phyloP scores from a whole-genome alignment of 1,140 invertebrate genomes.

The Oscheius sp. region DNA sequence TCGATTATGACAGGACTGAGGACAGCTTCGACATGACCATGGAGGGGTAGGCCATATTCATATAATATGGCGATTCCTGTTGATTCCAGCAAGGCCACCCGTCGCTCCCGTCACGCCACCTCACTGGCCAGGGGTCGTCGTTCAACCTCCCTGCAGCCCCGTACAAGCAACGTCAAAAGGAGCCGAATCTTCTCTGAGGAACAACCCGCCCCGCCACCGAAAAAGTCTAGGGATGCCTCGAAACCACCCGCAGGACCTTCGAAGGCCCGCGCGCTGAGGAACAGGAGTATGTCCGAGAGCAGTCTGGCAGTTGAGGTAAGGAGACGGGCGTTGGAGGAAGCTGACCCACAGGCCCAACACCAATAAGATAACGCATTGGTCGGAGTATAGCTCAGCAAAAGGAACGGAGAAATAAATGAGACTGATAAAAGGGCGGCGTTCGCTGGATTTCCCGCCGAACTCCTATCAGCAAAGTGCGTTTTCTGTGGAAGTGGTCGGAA shows the following conservation, averaged over 20 bases:
- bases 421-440: too few relatives aligned
- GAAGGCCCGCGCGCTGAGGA: not conserved
- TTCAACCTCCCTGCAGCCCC: not conserved
- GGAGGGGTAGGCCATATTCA: not conserved
- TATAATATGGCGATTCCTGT: not conserved
- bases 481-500: too few relatives aligned
- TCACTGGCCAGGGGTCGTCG: not conserved
- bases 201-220: not conserved
- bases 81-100: too few relatives aligned
- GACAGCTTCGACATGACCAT: not conserved
- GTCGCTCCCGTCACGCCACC: not conserved
- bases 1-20: not conserved
- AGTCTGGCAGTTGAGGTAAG: not conserved
- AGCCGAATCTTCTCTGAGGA: not conserved
- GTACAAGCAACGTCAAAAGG: not conserved
- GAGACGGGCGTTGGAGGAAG: too few relatives aligned
- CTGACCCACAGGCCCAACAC: too few relatives aligned
- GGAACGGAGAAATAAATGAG: too few relatives aligned
- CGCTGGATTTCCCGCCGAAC: too few relatives aligned
- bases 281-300: slow-evolving; percentile 1
- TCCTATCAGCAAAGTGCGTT: too few relatives aligned
- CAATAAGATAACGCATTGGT: too few relatives aligned
- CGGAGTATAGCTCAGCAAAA: too few relatives aligned
- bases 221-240: not conserved
- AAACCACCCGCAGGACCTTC: not conserved